Base-by-base conservation (phyloP, 2,113 vertebrate species). In the Salvelinus sp. region DNA sequence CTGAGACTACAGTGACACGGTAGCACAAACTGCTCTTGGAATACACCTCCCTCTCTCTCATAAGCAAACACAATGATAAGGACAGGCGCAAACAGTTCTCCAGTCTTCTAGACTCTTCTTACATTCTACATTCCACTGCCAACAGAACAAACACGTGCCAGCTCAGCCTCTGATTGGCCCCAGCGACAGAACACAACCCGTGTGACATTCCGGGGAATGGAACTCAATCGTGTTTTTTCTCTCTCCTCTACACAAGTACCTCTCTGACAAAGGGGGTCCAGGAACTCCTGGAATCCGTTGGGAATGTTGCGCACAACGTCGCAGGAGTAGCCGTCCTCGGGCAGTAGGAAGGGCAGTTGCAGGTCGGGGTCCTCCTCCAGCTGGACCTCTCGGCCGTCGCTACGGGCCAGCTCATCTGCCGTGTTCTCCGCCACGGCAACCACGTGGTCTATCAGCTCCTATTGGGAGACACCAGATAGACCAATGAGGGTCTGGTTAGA, bases 251-350 rank as follows among this genome's bases (percentile, higher is more conserved):
- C 12, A 67, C 0, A 2, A 81, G 65, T 70, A 98, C 98, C 97
- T 95, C 97, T 95, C 92, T 99, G 98, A 88, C 97, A 96, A 54
- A 99, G 93, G 0, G 98, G 97, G 22, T 99, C 97, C 76, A 99
- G 91, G 87, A 99, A 99, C 86, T 98, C 98, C 85, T 98, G 97
- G 78, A 99, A 94, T 64, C 97, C 98, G 44, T 94, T 98, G 69
- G 98, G 98, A 69, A 99, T 91, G 86, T 96, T 97, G 79, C 97
- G 94, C 88, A 99, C 97, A 27, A 98, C 97, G 20, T 99, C 98
- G 0, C 98, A 99, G 23, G 98, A 98, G 90, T 99, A 99, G 58
- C 98, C 98, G 33, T 99, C 98, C 90, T 99, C 97, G 0, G 98
- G 98, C 71, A 99, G 85, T 28, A 99, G 95, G 88, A 99, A 99